Conservation (phyloP, 2,888 invertebrate species). For the Drosophila pseudotakahashii region DNA sequence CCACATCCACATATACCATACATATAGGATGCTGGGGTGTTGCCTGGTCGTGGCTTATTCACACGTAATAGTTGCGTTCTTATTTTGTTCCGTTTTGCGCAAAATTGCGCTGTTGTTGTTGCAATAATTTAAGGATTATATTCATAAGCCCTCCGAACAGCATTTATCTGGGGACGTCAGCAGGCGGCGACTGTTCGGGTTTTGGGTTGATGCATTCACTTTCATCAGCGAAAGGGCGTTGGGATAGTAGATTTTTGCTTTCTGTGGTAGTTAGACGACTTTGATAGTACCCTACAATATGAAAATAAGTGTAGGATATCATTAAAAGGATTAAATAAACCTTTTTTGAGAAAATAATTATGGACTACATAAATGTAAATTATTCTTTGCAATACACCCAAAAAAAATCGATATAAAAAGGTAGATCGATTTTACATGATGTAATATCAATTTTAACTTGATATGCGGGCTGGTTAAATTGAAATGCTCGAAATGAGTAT, state of each 20-base stretch:
- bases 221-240: background rate
- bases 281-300: background rate
- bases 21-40: constrained; percentile 22
- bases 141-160: constrained; percentile 68
- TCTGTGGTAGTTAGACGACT: background rate
- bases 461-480: no score
- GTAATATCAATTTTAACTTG: no score
- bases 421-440: no score
- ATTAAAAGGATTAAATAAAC: no score
- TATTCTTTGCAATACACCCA: no score
- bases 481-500: no score
- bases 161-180: constrained; percentile 62
- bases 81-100: constrained; percentile 59
- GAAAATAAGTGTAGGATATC: background rate
- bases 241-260: background rate
- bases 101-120: constrained; percentile 56
- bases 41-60: constrained; percentile 57
- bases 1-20: background rate
- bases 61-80: constrained; percentile 69
- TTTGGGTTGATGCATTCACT: constrained; percentile 4
- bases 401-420: no score
- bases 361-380: no score
- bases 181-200: constrained; percentile 25
- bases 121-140: constrained; percentile 78
- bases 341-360: no score